Evolutionary conservation across 2,113 vertebrate genomes (phyloP).

Genomic region (Anoura caudifer): DNA sequence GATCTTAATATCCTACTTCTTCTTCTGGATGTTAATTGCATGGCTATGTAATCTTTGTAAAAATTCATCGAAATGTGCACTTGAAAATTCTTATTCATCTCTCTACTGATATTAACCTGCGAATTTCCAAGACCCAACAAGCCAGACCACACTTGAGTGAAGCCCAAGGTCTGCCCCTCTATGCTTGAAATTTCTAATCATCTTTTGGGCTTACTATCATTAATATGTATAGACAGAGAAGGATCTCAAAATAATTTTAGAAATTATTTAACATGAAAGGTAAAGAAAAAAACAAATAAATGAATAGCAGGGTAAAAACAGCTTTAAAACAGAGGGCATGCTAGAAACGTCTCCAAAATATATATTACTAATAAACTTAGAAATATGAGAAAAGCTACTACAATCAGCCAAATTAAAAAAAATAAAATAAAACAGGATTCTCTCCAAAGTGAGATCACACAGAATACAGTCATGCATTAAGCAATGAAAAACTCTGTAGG

Average conservation of each 20-base stretch:
- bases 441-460: background rate
- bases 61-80: background rate
- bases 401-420: background rate
- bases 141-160: background rate
- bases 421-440: background rate
- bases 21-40: background rate
- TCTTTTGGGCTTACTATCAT: background rate
- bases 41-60: background rate
- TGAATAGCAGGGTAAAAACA: background rate
- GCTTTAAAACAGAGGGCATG: background rate
- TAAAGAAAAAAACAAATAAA: background rate
- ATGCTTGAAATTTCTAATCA: background rate
- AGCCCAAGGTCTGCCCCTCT: background rate
- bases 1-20: background rate
- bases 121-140: background rate
- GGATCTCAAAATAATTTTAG: background rate
- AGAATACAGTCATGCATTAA: background rate
- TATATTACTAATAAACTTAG: background rate
- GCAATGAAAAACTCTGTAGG: background rate
- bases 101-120: background rate
- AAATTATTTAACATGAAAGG: background rate
- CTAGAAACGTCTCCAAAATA: background rate
- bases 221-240: background rate
- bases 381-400: background rate
- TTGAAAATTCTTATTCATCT: background rate